phyloP scores from a whole-genome alignment of 2,888 invertebrate genomes.

The Meteorus cinctellus region DNA sequence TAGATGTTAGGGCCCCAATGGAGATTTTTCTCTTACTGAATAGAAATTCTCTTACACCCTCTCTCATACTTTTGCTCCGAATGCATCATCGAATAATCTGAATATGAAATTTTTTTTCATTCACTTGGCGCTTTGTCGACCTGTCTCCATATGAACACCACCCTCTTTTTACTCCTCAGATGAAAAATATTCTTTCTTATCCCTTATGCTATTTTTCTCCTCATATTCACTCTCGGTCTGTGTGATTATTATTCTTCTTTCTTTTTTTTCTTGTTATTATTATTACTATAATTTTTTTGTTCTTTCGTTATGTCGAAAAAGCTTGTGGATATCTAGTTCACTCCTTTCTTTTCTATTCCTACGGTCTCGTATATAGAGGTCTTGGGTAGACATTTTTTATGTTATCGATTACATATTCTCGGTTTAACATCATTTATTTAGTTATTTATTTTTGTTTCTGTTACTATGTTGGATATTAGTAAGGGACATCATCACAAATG shows the following conservation, averaged over 20 bases:
- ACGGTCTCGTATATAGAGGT: too few relatives aligned
- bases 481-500: too few relatives aligned
- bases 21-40: constrained; percentile 45
- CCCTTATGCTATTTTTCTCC: constrained; percentile 18
- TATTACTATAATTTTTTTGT: constrained; percentile 30
- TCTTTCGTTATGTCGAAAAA: not conserved
- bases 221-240: not conserved
- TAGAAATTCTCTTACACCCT: constrained; percentile 37
- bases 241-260: constrained; percentile 33
- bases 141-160: constrained; percentile 53
- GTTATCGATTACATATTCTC: too few relatives aligned
- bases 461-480: not conserved
- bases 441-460: constrained; percentile 39
- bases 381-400: too few relatives aligned
- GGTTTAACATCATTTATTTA: not conserved
- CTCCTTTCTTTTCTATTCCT: constrained; percentile 23
- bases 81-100: constrained; percentile 67
- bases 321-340: not conserved
- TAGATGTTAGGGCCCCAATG: constrained; percentile 45
- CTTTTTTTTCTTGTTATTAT: constrained; percentile 36
- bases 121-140: constrained; percentile 64
- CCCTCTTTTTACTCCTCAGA: constrained; percentile 40
- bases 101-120: constrained; percentile 66
- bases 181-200: constrained; percentile 20
- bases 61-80: constrained; percentile 53